phyloP scores from a whole-genome alignment of 2,113 vertebrate species.

The Scolopax mira region DNA sequence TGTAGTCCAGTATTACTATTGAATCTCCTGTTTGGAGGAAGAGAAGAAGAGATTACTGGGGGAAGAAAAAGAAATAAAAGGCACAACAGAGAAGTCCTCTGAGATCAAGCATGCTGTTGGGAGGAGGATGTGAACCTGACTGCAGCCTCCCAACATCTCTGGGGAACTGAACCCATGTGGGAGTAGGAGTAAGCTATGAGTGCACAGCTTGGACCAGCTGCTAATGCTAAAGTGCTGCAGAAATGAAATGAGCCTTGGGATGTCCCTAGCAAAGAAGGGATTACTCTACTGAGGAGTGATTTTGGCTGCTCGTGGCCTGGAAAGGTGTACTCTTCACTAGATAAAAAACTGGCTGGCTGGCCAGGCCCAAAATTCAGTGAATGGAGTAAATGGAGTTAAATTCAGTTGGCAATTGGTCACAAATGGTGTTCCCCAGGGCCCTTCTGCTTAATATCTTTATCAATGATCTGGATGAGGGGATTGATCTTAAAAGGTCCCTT shows the following conservation, averaged over 20 bases:
- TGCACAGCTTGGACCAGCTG: not conserved
- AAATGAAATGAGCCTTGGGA: not conserved
- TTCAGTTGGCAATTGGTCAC: not conserved
- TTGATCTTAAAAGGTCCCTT: too few relatives aligned
- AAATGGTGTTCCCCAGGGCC: not conserved
- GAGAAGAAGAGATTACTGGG: not conserved
- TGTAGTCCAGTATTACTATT: conserved; percentile 39
- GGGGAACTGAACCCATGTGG: not conserved
- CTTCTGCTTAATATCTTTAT: not conserved
- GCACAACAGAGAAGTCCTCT: not conserved
- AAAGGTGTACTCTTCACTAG: not conserved
- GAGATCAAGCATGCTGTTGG: not conserved
- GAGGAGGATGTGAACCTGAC: not conserved
- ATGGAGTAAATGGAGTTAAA: not conserved
- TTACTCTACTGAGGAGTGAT: not conserved
- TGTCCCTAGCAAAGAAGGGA: not conserved
- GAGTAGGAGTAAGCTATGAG: not conserved
- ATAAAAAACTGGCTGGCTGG: not conserved
- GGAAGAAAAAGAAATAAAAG: not conserved
- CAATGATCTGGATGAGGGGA: not conserved
- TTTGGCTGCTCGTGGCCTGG: not conserved
- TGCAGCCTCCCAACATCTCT: not conserved
- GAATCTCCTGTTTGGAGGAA: conserved; percentile 65
- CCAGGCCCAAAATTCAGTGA: not conserved
- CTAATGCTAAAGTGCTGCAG: not conserved